These are phyloP conservation scores for Nephotettix cincticeps DNA, from an alignment of 1,140 invertebrate genomes.

Conservation along the genomic window DNA sequence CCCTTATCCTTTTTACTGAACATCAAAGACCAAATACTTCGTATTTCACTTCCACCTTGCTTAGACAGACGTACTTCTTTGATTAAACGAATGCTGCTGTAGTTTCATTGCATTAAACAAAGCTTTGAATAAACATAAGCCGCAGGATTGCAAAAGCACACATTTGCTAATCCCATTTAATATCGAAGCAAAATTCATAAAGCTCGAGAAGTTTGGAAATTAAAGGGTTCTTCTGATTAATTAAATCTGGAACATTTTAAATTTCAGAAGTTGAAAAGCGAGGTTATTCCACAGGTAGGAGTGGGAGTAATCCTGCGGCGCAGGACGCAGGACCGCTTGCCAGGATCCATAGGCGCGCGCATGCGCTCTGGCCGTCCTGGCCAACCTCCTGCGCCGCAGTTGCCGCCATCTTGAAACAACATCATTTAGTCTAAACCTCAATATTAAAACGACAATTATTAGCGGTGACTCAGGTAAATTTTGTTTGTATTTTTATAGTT, in stretches of 20 bases:
- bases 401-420: slow-evolving; percentile 13
- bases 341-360: slow-evolving; percentile 1
- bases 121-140: too few relatives aligned
- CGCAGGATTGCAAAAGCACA: too few relatives aligned
- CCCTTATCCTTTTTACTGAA: too few relatives aligned
- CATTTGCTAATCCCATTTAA: neutral
- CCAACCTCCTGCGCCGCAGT: neutral
- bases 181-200: neutral
- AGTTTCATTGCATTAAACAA: too few relatives aligned
- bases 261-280: neutral
- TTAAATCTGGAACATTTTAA: slow-evolving; percentile 1
- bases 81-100: too few relatives aligned
- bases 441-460: slow-evolving; percentile 8
- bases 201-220: neutral
- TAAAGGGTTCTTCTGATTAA: slow-evolving; percentile 2
- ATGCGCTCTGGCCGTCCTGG: neutral
- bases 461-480: neutral
- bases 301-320: neutral
- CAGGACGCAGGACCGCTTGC: neutral
- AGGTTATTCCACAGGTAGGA: slow-evolving; percentile 9
- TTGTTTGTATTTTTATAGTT: too few relatives aligned
- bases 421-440: slow-evolving; percentile 9
- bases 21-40: too few relatives aligned
- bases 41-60: too few relatives aligned
- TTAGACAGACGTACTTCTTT: too few relatives aligned